These are phyloP conservation scores for Hyperopisus bebe DNA, from an alignment of 2,113 vertebrate genomes.

Conservation along the genomic window DNA sequence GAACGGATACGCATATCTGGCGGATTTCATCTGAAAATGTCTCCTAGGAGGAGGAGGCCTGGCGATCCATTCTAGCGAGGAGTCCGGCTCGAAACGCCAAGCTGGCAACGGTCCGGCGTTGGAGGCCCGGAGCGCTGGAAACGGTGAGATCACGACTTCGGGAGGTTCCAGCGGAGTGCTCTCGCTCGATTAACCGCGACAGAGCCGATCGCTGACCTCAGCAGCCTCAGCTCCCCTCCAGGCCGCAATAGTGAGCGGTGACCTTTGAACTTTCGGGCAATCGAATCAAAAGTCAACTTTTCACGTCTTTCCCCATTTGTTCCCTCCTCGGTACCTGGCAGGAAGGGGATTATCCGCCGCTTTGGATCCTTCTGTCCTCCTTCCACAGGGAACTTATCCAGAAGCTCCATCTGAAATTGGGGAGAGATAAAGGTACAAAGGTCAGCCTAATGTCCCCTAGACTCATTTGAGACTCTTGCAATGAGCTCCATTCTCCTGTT, in stretches of 20 bases:
- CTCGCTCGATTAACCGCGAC: neutral
- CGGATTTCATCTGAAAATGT: neutral
- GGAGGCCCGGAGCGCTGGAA: conserved; percentile 18
- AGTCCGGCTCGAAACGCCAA: conserved; percentile 5
- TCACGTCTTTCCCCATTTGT: too few relatives aligned
- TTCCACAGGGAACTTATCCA: conserved; percentile 98
- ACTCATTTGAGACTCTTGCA: neutral
- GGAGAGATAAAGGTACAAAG: neutral
- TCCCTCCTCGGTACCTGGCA: conserved; percentile 71
- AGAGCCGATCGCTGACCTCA: neutral
- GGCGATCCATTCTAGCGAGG: neutral
- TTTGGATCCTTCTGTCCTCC: conserved; percentile 98
- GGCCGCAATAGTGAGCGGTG: too few relatives aligned
- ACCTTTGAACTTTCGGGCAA: neutral
- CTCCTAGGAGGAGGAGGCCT: neutral
- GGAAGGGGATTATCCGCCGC: conserved; percentile 92
- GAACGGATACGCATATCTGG: neutral
- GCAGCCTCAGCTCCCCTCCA: neutral
- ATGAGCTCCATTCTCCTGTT: neutral
- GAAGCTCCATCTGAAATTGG: conserved; percentile 85
- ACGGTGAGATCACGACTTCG: conserved; percentile 15
- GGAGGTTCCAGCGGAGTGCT: neutral
- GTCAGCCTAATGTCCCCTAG: neutral
- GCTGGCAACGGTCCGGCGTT: neutral
- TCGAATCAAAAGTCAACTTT: neutral